These are phyloP conservation scores for Bombylius discolor DNA, from an alignment of 2,888 invertebrate species.

Conservation along the genomic window DNA sequence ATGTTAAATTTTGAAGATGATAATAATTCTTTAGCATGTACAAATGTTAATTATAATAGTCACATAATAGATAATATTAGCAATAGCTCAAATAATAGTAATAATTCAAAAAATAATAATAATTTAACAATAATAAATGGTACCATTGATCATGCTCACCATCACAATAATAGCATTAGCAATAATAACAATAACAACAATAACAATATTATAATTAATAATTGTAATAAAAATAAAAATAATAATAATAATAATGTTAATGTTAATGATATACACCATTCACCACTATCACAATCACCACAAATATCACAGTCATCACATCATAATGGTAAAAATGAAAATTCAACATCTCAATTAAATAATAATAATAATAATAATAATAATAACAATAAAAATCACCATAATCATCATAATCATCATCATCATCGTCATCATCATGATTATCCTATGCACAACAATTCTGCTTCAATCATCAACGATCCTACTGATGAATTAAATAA, in stretches of 20 bases:
- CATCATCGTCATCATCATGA: neutral
- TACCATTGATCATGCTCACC: conserved; percentile 3
- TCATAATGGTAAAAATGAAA: neutral
- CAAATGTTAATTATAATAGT: conserved; percentile 6
- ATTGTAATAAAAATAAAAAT: conserved; percentile 13
- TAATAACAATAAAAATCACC: neutral
- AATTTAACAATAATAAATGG: conserved; percentile 2
- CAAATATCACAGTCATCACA: neutral
- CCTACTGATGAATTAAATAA: conserved; percentile 10
- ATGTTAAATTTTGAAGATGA: conserved; percentile 13
- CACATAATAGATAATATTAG: conserved; percentile 5
- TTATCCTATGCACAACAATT: neutral
- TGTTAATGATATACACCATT: neutral
- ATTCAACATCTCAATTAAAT: neutral
- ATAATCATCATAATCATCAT: neutral
- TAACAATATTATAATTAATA: conserved; percentile 11
- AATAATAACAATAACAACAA: conserved; percentile 4
- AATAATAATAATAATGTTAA: conserved; percentile 13
- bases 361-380: neutral
- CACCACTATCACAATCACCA: neutral
- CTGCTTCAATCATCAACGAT: neutral
- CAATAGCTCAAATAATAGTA: neutral
- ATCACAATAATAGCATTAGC: conserved; percentile 6
- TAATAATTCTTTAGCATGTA: conserved; percentile 11
- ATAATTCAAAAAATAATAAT: neutral